Conservation (phyloP, 2,888 invertebrate species). For the Orchesella flavescens region DNA sequence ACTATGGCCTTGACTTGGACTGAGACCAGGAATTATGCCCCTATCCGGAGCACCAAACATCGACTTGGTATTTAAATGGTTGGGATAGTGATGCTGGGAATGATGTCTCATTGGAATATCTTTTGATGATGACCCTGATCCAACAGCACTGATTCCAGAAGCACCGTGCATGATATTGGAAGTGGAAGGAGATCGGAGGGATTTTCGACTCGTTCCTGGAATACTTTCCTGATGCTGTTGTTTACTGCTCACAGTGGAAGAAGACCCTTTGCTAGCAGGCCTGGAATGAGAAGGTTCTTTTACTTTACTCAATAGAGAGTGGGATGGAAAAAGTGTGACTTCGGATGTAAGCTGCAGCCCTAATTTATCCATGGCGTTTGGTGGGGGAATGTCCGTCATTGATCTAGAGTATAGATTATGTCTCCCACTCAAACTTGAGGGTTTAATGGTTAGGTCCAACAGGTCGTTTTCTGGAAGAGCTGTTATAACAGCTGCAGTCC, state of each 20-base stretch:
- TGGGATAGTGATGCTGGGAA: slow-evolving; percentile 47
- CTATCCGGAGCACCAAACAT: slow-evolving; percentile 50
- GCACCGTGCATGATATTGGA: slow-evolving; percentile 37
- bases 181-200: slow-evolving; percentile 49
- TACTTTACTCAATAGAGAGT: slow-evolving; percentile 24
- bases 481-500: neutral
- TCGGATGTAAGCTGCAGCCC: slow-evolving; percentile 71
- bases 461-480: slow-evolving; percentile 48
- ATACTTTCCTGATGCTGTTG: slow-evolving; percentile 36
- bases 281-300: slow-evolving; percentile 52
- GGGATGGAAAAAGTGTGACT: slow-evolving; percentile 70
- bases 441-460: slow-evolving; percentile 67
- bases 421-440: slow-evolving; percentile 31
- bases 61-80: slow-evolving; percentile 47
- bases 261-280: slow-evolving; percentile 23
- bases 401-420: slow-evolving; percentile 33
- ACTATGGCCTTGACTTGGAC: slow-evolving; percentile 49
- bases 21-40: slow-evolving; percentile 50
- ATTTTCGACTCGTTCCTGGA: slow-evolving; percentile 53
- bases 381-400: slow-evolving; percentile 65
- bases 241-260: slow-evolving; percentile 10
- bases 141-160: slow-evolving; percentile 13
- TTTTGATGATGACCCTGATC: slow-evolving; percentile 55
- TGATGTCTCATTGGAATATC: slow-evolving; percentile 42
- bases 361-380: slow-evolving; percentile 69